phyloP scores from a whole-genome alignment of 2,888 invertebrate species.

The Amphipoea oculea region DNA sequence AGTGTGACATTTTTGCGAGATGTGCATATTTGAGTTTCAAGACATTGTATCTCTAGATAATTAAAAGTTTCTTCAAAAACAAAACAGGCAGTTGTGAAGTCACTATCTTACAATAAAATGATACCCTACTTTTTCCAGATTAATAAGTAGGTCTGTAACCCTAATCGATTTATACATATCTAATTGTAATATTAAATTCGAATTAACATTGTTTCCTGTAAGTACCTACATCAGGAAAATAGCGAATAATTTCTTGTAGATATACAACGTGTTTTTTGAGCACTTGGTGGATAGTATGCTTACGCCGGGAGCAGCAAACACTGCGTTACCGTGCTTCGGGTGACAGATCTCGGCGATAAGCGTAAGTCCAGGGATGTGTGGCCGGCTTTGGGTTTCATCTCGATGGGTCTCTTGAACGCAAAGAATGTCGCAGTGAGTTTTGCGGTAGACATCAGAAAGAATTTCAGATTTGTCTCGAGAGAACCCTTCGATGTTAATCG shows the following conservation, averaged over 20 bases:
- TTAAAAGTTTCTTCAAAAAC: neutral
- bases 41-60: neutral
- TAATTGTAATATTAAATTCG: conserved; percentile 13
- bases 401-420: no score
- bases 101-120: neutral
- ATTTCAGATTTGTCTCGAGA: no score
- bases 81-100: neutral
- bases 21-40: neutral
- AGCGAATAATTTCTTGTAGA: neutral
- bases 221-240: conserved; percentile 17
- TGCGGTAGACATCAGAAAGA: no score
- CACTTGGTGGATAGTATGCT: no score
- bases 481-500: no score
- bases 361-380: no score
- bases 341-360: no score
- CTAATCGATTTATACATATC: conserved; percentile 32
- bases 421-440: no score
- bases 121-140: conserved; percentile 31
- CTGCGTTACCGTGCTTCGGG: no score
- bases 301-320: no score
- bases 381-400: no score
- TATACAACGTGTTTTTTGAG: no score
- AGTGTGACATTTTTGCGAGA: neutral
- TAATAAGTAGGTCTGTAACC: conserved; percentile 2
- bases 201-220: conserved; percentile 38